Conservation (phyloP, 2,797 vertebrate genomes). For the Sebastes glaucus region DNA sequence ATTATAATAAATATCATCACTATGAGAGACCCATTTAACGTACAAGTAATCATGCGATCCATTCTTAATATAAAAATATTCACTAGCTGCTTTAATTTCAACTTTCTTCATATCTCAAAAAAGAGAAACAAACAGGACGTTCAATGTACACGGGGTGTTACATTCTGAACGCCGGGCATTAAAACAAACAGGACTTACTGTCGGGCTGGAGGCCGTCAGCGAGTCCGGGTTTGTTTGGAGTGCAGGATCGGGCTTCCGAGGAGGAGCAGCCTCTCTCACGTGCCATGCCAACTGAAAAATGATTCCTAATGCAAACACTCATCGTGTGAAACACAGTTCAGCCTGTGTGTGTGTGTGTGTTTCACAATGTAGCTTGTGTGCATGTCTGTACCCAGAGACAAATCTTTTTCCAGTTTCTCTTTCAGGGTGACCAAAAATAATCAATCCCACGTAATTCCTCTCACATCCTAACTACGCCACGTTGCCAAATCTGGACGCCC, state of each 20-base stretch:
- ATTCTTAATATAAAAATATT: too few relatives aligned
- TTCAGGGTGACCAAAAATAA: slow-evolving; percentile 67
- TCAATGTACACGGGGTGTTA: neutral
- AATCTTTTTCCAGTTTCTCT: slow-evolving; percentile 53
- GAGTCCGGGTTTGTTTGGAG: slow-evolving; percentile 64
- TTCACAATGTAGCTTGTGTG: slow-evolving; percentile 15
- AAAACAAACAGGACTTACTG: slow-evolving; percentile 62
- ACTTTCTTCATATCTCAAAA: neutral
- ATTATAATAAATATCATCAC: too few relatives aligned
- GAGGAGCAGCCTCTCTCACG: slow-evolving; percentile 61
- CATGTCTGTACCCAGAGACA: slow-evolving; percentile 17
- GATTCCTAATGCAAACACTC: slow-evolving; percentile 72
- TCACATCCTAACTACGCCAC: slow-evolving; percentile 72
- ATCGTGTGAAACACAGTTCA: slow-evolving; percentile 59
- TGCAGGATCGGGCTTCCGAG: slow-evolving; percentile 30
- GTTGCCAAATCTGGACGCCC: slow-evolving; percentile 75
- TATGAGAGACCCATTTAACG: too few relatives aligned
- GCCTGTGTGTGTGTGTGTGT: neutral
- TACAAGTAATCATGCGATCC: too few relatives aligned
- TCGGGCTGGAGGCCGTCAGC: slow-evolving; percentile 37
- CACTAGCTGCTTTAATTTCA: neutral
- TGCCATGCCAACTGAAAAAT: slow-evolving; percentile 72
- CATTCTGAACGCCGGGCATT: slow-evolving; percentile 6
- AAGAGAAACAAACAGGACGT: neutral
- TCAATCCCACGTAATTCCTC: slow-evolving; percentile 44